Conservation (phyloP, 2,797 vertebrate genomes). For the Parauchenoglanis ngamensis region DNA sequence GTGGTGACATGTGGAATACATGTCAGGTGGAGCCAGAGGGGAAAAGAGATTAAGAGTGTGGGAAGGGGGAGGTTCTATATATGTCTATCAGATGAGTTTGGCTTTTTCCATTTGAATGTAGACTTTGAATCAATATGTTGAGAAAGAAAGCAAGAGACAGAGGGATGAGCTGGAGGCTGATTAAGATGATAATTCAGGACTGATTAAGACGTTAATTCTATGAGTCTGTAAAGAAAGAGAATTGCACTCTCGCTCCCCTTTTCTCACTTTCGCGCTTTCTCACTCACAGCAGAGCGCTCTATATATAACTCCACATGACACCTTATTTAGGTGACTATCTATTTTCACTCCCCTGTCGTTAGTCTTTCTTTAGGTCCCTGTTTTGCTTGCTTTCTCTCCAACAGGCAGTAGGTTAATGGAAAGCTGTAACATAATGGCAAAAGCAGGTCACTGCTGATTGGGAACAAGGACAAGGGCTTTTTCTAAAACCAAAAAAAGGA, state of each 20-base stretch:
- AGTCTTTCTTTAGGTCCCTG: slow-evolving; percentile 36
- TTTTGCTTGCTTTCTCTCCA: slow-evolving; percentile 26
- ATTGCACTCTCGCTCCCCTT: not conserved
- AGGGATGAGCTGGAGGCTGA: slow-evolving; percentile 20
- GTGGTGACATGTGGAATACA: slow-evolving; percentile 8
- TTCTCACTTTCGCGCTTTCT: not conserved
- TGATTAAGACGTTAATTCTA: slow-evolving; percentile 11
- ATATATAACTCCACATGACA: slow-evolving; percentile 39
- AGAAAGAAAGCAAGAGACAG: slow-evolving; percentile 13
- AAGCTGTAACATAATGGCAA: slow-evolving; percentile 37
- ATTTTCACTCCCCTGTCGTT: slow-evolving; percentile 35
- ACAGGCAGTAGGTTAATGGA: slow-evolving; percentile 34
- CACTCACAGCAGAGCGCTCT: slow-evolving; percentile 27
- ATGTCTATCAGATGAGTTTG: slow-evolving; percentile 20
- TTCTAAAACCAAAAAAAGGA: slow-evolving; percentile 32
- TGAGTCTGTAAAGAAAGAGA: slow-evolving; percentile 19
- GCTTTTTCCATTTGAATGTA: not conserved
- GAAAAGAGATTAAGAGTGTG: slow-evolving; percentile 27
- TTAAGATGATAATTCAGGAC: slow-evolving; percentile 24
- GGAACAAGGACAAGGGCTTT: slow-evolving; percentile 48
- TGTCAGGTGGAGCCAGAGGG: slow-evolving; percentile 36
- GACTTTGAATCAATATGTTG: slow-evolving; percentile 18
- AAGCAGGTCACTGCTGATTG: slow-evolving; percentile 50
- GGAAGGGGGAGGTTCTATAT: slow-evolving; percentile 1
- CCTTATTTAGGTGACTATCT: slow-evolving; percentile 45